Evolutionary conservation across 30 jellyfish, hydroid and myxozoan genomes (phyloP), one percentile per base, ranked within the genome.

Genomic region (Aurelia sp.): DNA sequence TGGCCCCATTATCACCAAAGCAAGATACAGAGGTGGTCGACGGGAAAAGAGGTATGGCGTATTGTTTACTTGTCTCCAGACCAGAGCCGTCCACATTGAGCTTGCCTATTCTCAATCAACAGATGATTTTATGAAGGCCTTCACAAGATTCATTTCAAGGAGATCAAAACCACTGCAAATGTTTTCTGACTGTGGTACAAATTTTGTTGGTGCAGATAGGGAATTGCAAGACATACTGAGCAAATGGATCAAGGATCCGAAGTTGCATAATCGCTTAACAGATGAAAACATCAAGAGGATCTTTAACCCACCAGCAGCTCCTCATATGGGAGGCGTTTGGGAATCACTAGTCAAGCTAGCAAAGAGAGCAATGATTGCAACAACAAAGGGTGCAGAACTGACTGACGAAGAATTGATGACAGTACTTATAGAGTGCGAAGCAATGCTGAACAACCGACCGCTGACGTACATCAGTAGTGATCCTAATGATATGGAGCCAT

Each of bases 21-120:
- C 74, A 41, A 33, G 67, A 72, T 41, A 72, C 82, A 44, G 82
- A 20, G 67, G 82, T 41, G 82, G 82, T 20, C 19, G 76, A 20
- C 81, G 75, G 61, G 87, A 76, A 44, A 61, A 60, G 89, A 61
- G 89, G 68, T 78, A 64, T 27, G 66, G 79, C 44, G 73, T 22
- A n/a, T 64, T 78, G 47, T 78, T 78, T 41, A 78, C 89, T 20
- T 78, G 89, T 78, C 27, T 60, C 80, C 69, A 62, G 74, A 78
- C 89, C 68, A 61, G 89, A 44, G 89, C 89, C 53, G 55, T 78
- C 40, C 80, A 78, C 89, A 61, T 78, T 33, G 89, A 59, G 67
- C 58, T 64, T 21, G 68, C 81, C 21, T 22, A 48, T 53, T 78
- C 89, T 0, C 78, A 52, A 31, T 62, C 73, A 41, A 78, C 89